phyloP scores from a whole-genome alignment of 2,113 vertebrate species.

The Lasiurus borealis region DNA sequence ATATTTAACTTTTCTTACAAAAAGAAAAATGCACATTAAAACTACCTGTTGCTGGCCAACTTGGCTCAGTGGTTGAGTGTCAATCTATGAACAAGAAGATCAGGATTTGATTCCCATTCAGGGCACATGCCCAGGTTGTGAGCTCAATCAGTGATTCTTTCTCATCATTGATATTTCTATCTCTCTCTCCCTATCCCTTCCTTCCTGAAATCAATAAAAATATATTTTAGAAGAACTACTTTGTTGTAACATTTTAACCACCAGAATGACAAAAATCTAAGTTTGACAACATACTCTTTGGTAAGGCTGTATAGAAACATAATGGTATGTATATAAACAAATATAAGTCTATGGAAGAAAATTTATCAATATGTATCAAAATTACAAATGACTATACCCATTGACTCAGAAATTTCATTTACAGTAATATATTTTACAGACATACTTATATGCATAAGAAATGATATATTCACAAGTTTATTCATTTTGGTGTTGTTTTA shows the following conservation, averaged over 20 bases:
- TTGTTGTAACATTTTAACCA: not conserved
- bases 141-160: no score
- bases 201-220: no score
- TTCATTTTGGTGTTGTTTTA: conserved; percentile 7
- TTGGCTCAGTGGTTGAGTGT: no score
- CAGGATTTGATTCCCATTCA: no score
- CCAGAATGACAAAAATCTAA: conserved; percentile 8
- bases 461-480: not conserved
- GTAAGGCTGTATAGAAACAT: not conserved
- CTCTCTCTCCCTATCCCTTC: no score
- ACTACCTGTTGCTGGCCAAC: no score
- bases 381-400: conserved; percentile 19
- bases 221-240: not conserved
- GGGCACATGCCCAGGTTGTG: no score
- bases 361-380: conserved; percentile 23
- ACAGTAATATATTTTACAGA: not conserved
- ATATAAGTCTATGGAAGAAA: not conserved
- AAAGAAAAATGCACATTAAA: not conserved
- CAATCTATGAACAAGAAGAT: no score
- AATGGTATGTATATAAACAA: not conserved
- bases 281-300: not conserved
- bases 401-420: not conserved
- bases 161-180: no score
- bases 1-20: not conserved
- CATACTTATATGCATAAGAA: not conserved